Evolutionary conservation across 2,888 invertebrate genomes (phyloP).

Genomic region (Tetragonisca angustula): DNA sequence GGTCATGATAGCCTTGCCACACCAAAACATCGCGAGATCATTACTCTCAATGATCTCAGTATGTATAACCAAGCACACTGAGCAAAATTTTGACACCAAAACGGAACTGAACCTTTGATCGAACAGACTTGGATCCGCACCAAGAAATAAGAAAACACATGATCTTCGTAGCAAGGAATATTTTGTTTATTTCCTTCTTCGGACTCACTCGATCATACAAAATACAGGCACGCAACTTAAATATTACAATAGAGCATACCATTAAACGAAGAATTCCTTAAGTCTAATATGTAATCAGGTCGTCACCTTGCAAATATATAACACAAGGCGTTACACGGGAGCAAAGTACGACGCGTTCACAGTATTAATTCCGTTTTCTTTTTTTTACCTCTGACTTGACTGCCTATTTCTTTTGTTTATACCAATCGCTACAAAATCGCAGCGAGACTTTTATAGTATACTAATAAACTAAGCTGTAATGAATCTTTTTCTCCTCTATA

Average conservation of each 20-base stretch:
- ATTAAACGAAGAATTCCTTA: conserved; percentile 64
- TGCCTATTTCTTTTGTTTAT: conserved; percentile 35
- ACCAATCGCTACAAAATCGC: conserved; percentile 27
- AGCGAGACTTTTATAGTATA: conserved; percentile 9
- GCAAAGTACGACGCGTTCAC: conserved; percentile 65
- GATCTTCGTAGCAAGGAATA: conserved; percentile 82
- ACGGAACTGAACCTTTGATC: conserved; percentile 85
- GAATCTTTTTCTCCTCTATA: conserved; percentile 43
- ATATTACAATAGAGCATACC: conserved; percentile 70
- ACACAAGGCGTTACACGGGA: conserved; percentile 61
- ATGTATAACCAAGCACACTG: conserved; percentile 84
- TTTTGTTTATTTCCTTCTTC: conserved; percentile 75
- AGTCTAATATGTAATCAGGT: conserved; percentile 67
- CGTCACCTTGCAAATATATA: conserved; percentile 64
- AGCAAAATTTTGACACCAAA: conserved; percentile 86
- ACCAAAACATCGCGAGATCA: conserved; percentile 82
- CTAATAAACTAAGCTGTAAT: conserved; percentile 49
- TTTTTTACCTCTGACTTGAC: conserved; percentile 29
- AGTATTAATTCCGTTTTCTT: conserved; percentile 24
- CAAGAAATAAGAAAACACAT: conserved; percentile 84
- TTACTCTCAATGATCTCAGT: conserved; percentile 47
- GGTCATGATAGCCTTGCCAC: conserved; percentile 85
- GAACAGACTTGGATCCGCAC: conserved; percentile 84
- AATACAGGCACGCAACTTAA: conserved; percentile 83
- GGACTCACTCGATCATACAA: conserved; percentile 82